Evolutionary conservation across 1,140 invertebrate genomes (phyloP).

Genomic region (Carposina sasakii): DNA sequence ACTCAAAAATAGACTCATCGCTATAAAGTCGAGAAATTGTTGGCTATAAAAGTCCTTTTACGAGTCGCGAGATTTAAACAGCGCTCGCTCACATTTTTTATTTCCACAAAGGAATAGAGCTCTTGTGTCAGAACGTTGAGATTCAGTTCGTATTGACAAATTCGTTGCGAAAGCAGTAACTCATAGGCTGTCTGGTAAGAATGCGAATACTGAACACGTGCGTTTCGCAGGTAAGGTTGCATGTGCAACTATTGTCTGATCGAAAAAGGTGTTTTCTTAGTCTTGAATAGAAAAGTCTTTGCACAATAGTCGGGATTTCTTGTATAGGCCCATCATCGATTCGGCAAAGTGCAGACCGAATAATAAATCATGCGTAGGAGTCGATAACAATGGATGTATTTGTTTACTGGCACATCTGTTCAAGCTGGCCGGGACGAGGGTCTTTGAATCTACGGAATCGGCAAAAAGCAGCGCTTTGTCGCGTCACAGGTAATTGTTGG

Average conservation of each 20-base stretch:
- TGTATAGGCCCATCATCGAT: conserved; percentile 49
- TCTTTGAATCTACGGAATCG: conserved; percentile 36
- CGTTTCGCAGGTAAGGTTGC: conserved; percentile 58
- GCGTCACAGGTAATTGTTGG: conserved; percentile 51
- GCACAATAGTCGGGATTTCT: conserved; percentile 54
- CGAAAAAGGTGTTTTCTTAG: conserved; percentile 56
- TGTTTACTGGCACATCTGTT: conserved; percentile 62
- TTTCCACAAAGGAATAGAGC: conserved; percentile 27
- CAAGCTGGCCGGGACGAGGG: conserved; percentile 30
- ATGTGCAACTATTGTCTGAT: conserved; percentile 61
- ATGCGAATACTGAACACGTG: conserved; percentile 66
- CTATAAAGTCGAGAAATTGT: conserved; percentile 39
- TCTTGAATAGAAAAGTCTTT: conserved; percentile 48
- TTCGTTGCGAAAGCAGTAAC: conserved; percentile 26
- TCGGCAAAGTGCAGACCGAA: conserved; percentile 34
- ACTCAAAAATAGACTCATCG: conserved; percentile 35
- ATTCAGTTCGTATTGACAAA: conserved; percentile 32
- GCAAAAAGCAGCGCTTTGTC: conserved; percentile 52
- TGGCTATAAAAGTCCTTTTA: conserved; percentile 34
- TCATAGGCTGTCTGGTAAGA: conserved; percentile 41
- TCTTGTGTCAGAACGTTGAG: conserved; percentile 29
- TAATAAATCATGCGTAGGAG: conserved; percentile 65
- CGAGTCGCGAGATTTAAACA: conserved; percentile 35
- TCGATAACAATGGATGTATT: conserved; percentile 45
- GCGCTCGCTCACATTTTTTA: conserved; percentile 16